These are phyloP conservation scores for Ascidia mentula DNA, from an alignment of 23 tunicate species.

Conservation along the genomic window DNA sequence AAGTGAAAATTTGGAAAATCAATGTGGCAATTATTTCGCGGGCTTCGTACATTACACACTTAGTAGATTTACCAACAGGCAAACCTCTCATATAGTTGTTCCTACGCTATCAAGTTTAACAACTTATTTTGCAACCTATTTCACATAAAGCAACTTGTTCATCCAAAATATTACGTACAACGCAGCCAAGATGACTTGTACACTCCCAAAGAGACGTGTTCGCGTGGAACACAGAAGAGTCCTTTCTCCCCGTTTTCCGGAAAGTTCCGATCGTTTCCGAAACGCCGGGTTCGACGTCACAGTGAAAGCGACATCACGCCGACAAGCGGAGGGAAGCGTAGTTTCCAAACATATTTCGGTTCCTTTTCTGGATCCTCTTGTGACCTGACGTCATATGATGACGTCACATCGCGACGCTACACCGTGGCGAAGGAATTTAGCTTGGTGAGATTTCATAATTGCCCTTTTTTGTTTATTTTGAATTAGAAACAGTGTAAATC, in stretches of 20 bases:
- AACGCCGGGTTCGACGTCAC: neutral
- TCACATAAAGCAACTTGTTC: no score
- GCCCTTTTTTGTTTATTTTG: no score
- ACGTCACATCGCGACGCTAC: neutral
- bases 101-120: no score
- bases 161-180: neutral
- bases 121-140: no score
- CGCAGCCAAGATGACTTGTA: neutral
- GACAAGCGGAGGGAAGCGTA: neutral
- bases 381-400: neutral
- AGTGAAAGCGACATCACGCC: neutral
- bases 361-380: neutral
- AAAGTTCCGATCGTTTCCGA: neutral
- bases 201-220: neutral
- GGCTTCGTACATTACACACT: no score
- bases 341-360: neutral
- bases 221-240: neutral
- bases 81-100: no score
- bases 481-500: no score
- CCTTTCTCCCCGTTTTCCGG: neutral
- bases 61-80: no score
- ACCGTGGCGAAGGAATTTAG: slow-evolving; percentile 11
- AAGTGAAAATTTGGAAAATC: no score
- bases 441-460: no score
- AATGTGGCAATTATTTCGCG: no score